A percentile compares a stretch with the other conserved stretches of the same genome.
These are phyloP conservation scores for Microtus richardsoni DNA, from an alignment of 2,113 vertebrate genomes.

Conservation along the genomic window DNA sequence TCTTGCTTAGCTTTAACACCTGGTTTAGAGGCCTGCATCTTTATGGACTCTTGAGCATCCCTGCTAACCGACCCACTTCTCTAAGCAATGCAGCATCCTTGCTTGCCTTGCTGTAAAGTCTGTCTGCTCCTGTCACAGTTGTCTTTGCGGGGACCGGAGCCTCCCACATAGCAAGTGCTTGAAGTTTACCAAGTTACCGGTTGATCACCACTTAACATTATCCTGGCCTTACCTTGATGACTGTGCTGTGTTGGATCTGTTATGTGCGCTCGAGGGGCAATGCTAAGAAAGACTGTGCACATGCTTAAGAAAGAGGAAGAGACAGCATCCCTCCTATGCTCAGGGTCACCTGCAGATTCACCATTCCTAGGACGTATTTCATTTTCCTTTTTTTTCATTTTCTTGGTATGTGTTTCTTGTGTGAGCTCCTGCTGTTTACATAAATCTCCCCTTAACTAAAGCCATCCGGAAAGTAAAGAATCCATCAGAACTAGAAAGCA, in stretches of 20 bases:
- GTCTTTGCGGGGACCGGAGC: background rate
- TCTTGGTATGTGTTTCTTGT: background rate
- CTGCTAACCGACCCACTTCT: background rate
- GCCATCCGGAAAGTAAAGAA: background rate
- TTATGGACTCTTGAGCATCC: background rate
- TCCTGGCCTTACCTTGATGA: background rate
- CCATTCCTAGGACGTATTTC: conserved; percentile 11
- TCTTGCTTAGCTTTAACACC: background rate
- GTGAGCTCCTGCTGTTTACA: background rate
- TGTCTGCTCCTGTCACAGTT: background rate
- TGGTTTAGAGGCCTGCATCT: background rate
- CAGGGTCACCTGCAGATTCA: background rate
- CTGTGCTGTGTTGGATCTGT: background rate
- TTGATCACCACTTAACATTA: background rate
- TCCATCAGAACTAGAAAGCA: background rate
- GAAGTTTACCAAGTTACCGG: background rate
- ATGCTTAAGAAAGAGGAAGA: background rate
- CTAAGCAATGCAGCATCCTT: background rate
- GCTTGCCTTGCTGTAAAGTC: background rate
- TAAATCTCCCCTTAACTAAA: background rate
- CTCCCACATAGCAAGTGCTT: background rate
- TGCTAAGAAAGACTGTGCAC: background rate
- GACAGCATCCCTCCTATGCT: background rate
- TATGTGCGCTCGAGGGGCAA: background rate
- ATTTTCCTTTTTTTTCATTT: background rate